Evolutionary conservation across 2,113 vertebrate genomes (phyloP), one percentile per base, ranked within the genome.

Genomic region (Pardalotus punctatus): DNA sequence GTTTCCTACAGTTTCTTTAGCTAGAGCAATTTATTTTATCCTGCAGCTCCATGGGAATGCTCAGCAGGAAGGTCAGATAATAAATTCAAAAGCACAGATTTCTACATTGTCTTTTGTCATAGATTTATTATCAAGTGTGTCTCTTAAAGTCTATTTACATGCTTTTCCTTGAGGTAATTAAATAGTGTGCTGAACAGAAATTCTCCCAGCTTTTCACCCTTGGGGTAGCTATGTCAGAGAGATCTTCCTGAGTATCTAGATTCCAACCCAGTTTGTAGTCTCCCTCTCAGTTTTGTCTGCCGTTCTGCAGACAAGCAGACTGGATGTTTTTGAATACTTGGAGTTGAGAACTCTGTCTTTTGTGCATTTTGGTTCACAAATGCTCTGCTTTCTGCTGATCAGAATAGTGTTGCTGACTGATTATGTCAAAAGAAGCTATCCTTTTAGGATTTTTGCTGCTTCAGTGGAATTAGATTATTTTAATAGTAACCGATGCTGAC

Each of bases 21-120:
- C 72, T 67, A 87, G 80, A 92, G 69, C 91, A 85, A 94, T 97
- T 97, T 97, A 97, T 97, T 97, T 96, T 94, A 86, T 94, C 90
- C 93, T 78, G 72, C 86, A 94, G 94, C 81, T 85, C 51, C 81
- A 91, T 33, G 80, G 96, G 96, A 94, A 82, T 82, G 71, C 95
- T 91, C 86, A 95, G 93, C 91, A 61, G 94, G 96, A 80, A 96
- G 90, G 91, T 96, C 94, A 90, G 79, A 77, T 88, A 94, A 97
- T 95, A 96, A 94, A 96, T 97, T 96, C 91, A 90, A 92, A 96
- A 90, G 91, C 86, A 87, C 71, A 72, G 82, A 83, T 95, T 93
- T 95, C 81, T 90, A 62, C 88, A 82, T 73, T 95, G 93, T 83
- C 81, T 95, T 96, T 96, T 95, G 78, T 96, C 88, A 82, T 43